Conservation (phyloP, 2,888 invertebrate species). For the Villa cingulata region DNA sequence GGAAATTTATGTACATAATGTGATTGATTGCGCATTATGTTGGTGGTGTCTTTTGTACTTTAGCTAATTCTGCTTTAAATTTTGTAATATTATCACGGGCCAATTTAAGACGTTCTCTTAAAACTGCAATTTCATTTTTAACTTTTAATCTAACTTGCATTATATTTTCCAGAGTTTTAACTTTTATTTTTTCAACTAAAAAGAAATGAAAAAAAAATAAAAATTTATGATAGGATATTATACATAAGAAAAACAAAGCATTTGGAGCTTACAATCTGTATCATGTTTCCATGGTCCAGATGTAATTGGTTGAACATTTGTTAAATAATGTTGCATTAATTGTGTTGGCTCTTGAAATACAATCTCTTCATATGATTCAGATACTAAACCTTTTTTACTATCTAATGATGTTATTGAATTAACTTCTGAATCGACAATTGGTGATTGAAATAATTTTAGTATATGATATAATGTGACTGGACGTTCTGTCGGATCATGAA, state of each 20-base stretch:
- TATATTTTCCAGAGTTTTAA: constrained; percentile 62
- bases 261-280: constrained; percentile 61
- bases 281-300: constrained; percentile 68
- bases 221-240: neutral
- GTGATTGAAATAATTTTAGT: constrained; percentile 83
- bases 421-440: constrained; percentile 37
- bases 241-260: constrained; percentile 2
- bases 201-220: constrained; percentile 20
- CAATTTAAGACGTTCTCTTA: constrained; percentile 70
- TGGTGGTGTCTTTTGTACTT: constrained; percentile 26
- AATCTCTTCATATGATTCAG: constrained; percentile 92
- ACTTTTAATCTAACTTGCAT: constrained; percentile 68
- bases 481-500: constrained; percentile 81
- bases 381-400: constrained; percentile 62
- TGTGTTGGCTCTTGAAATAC: constrained; percentile 85
- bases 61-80: constrained; percentile 61
- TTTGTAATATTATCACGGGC: constrained; percentile 75
- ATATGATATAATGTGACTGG: constrained; percentile 91
- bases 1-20: no score
- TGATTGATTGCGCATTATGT: no score
- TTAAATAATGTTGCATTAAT: constrained; percentile 77
- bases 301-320: constrained; percentile 59
- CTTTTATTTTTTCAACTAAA: constrained; percentile 82
- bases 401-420: constrained; percentile 26
- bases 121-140: constrained; percentile 62